These are phyloP conservation scores for Spialia ferax DNA, from an alignment of 2,888 invertebrate species.

Conservation along the genomic window DNA sequence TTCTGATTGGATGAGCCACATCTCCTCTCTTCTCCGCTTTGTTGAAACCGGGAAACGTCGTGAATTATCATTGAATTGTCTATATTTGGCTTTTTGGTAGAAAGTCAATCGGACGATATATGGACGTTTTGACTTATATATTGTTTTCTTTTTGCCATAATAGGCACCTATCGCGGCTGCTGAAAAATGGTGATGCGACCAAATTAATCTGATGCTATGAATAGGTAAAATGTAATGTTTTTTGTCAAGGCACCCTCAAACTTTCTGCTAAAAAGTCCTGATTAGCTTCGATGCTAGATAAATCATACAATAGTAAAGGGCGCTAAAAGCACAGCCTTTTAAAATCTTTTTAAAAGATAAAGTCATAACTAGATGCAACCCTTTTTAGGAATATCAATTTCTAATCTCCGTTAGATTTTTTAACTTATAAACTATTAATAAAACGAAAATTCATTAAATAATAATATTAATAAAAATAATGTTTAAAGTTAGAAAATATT, in stretches of 20 bases:
- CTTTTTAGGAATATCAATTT: no score
- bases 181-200: constrained; percentile 41
- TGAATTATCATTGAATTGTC: constrained; percentile 6
- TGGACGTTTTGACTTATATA: constrained; percentile 22
- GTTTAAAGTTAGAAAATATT: no score
- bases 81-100: constrained; percentile 40
- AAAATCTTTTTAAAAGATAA: constrained; percentile 8
- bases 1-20: no score
- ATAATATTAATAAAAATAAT: no score
- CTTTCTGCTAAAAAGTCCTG: constrained; percentile 42
- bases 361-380: no score
- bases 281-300: constrained; percentile 12
- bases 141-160: constrained; percentile 38
- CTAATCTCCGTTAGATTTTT: no score
- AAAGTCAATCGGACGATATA: constrained; percentile 30
- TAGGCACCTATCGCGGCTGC: constrained; percentile 39
- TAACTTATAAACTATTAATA: no score
- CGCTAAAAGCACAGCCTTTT: constrained; percentile 14
- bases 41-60: no score
- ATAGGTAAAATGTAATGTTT: constrained; percentile 31
- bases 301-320: constrained; percentile 13
- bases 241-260: constrained; percentile 33
- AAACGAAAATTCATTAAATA: no score
- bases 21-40: no score
- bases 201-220: constrained; percentile 36